Base-by-base conservation (phyloP, 53 echinoderm and acorn worm genomes). In the Arbacia lixula region DNA sequence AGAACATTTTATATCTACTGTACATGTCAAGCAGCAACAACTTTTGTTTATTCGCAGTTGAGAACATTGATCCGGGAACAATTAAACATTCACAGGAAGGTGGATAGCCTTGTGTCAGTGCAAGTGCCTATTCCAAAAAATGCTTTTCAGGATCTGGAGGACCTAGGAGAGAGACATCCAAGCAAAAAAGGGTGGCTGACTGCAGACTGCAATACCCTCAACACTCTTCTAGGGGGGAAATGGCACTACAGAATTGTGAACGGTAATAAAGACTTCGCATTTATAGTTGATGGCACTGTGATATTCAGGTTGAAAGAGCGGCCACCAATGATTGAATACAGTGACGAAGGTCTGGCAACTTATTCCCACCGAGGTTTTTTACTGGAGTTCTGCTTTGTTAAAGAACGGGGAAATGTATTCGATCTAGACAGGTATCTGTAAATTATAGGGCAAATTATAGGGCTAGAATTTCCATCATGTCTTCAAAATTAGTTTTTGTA, bases 231-330 rank as follows among this genome's bases (percentile, higher is more conserved):
- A 3, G 83, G 83, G 46, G 35, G 22, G 6, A 66, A 66, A 12
- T 83, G 75, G 88, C 75, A 88, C 37, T 84, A 58, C 25, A 35
- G 88, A 8, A 37, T 88, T 36, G 53, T 88, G 14, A 88, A 88
- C 53, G 20, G 29, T 4, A 88, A 88, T 50, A 88, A 36, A 63
- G 84, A 88, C 62, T 84, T 88, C 29, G 41, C 88, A 19, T 87
- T 68, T 33, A 41, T 87, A 9, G 43, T 87, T 19, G 51, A 71
- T 3, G 63, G 69, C 27, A 87, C 88, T 37, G 65, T 84, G 28
- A 58, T 41, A 32, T 88, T 84, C 40, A 56, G 53, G 25, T 25
- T 88, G 54, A 8, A 12, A 60, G 84, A 83, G 54, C 50, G 66
- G 68, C 34, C 27, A 17, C 88, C 73, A 28, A 42, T 88, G 22